phyloP scores from a whole-genome alignment of 1,140 invertebrate genomes.

The Caenorhabditis brenneri region DNA sequence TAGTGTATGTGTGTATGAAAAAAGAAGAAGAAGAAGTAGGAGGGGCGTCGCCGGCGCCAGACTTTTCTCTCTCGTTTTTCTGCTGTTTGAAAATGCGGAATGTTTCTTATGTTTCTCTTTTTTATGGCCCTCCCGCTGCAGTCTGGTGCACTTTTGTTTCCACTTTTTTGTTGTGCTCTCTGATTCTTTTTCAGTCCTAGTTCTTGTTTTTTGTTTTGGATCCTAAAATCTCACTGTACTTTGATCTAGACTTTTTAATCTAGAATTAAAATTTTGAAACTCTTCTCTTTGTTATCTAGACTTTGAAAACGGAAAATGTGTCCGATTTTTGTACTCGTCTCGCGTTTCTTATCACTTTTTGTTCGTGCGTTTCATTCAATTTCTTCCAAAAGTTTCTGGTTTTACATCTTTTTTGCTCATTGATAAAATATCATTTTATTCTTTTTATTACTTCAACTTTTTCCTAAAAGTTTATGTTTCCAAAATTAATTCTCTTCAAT shows the following conservation, averaged over 20 bases:
- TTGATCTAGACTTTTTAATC: background rate
- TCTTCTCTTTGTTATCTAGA: background rate
- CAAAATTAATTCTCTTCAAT: too few species aligned
- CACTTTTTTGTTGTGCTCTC: background rate
- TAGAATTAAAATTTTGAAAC: too few species aligned
- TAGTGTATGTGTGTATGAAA: slow-evolving; percentile 16
- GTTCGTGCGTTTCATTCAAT: too few species aligned
- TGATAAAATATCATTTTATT: too few species aligned
- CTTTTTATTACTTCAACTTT: too few species aligned
- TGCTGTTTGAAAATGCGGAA: slow-evolving; percentile 18
- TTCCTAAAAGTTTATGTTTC: too few species aligned
- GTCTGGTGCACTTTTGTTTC: slow-evolving; percentile 4
- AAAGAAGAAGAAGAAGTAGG: background rate
- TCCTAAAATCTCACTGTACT: background rate
- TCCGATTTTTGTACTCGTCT: too few species aligned
- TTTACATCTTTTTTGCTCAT: too few species aligned
- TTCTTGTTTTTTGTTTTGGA: background rate
- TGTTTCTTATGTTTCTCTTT: background rate
- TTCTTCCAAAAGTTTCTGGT: too few species aligned
- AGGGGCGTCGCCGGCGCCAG: slow-evolving; percentile 26
- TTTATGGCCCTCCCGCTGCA: background rate
- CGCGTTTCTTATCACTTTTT: too few species aligned
- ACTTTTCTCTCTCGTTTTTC: background rate
- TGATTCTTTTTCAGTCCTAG: background rate
- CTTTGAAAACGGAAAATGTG: background rate